These are phyloP conservation scores for Hymenopus coronatus DNA, from an alignment of 2,888 invertebrate species.

Conservation along the genomic window DNA sequence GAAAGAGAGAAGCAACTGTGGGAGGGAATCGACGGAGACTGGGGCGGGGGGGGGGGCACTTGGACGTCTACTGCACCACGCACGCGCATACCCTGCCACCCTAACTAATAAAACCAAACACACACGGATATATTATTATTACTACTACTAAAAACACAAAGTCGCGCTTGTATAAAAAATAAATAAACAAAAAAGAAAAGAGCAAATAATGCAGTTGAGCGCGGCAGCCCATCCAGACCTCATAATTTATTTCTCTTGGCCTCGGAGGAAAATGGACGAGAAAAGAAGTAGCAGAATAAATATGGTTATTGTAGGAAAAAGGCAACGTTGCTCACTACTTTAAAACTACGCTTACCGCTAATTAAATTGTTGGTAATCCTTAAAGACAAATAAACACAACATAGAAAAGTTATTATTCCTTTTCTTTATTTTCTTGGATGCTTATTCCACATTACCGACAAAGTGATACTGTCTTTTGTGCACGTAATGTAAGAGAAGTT, in stretches of 20 bases:
- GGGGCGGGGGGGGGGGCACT: not conserved
- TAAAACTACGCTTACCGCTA: not conserved
- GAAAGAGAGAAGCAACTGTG: not conserved
- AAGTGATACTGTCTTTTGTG: too few relatives aligned
- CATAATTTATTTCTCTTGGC: not conserved
- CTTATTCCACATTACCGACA: too few relatives aligned
- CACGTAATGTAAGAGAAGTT: too few relatives aligned
- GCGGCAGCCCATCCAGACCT: not conserved
- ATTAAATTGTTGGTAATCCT: not conserved
- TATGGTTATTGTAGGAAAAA: not conserved
- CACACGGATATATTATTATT: not conserved
- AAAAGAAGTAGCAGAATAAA: not conserved
- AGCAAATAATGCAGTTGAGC: not conserved
- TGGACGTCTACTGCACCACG: constrained; percentile 4
- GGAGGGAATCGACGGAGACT: not conserved
- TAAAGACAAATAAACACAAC: not conserved
- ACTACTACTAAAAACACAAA: not conserved
- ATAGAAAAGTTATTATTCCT: not conserved
- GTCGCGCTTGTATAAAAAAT: not conserved
- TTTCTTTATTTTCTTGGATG: not conserved
- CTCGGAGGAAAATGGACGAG: not conserved
- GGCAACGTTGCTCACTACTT: not conserved
- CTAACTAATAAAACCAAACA: constrained; percentile 7
- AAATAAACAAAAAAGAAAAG: not conserved
- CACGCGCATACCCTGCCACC: not conserved